phyloP scores from a whole-genome alignment of 2,888 invertebrate species.

The Mayetiola destructor region DNA sequence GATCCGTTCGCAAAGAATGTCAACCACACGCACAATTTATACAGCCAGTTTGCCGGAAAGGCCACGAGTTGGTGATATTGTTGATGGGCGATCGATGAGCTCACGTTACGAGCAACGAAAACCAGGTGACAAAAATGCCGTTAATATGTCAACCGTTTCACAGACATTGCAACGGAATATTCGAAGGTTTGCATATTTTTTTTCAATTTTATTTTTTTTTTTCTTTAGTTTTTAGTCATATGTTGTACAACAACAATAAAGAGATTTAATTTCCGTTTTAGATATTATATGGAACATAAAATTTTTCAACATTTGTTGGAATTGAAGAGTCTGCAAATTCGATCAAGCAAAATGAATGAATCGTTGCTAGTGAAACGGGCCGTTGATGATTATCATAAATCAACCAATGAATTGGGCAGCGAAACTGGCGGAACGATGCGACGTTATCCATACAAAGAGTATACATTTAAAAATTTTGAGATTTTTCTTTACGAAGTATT shows the following conservation, averaged over 20 bases:
- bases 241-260: conserved; percentile 74
- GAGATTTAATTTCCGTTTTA: conserved; percentile 43
- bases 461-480: conserved; percentile 65
- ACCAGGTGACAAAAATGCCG: conserved; percentile 50
- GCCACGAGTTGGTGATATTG: conserved; percentile 37
- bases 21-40: conserved; percentile 33
- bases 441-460: conserved; percentile 50
- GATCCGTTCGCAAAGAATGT: conserved; percentile 36
- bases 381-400: conserved; percentile 68
- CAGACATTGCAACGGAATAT: conserved; percentile 76
- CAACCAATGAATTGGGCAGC: conserved; percentile 49
- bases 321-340: conserved; percentile 79
- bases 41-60: conserved; percentile 29
- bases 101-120: conserved; percentile 51
- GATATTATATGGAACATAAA: conserved; percentile 80
- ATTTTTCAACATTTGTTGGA: conserved; percentile 88
- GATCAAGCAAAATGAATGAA: conserved; percentile 78
- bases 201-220: background rate
- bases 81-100: conserved; percentile 44
- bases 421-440: conserved; percentile 38
- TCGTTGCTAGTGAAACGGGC: conserved; percentile 74
- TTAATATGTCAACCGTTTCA: conserved; percentile 71
- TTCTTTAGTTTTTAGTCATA: conserved; percentile 19
- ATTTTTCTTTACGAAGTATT: conserved; percentile 77
- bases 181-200: conserved; percentile 45